Base-by-base conservation (phyloP, 2,797 vertebrate genomes). In the Lemur catta region DNA sequence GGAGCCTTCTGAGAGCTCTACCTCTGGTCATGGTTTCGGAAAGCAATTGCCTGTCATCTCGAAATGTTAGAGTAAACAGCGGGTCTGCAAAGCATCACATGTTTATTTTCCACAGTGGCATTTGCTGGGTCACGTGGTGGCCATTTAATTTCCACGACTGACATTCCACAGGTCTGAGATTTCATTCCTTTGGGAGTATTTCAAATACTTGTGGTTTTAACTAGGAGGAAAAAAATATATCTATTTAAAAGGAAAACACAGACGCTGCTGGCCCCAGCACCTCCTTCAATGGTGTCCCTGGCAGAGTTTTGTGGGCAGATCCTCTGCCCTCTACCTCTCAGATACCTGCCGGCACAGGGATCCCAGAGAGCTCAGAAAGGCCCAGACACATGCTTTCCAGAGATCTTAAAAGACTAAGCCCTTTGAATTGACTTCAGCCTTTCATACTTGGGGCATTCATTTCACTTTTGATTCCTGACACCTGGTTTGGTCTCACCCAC, bases 101-200 rank as follows among this genome's bases (percentile, higher is more conserved):
- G 90, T 93, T 97, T 97, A 59, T 94, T 90, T 97, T 97, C 97
- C 97, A 67, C 95, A 97, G 74, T 43, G 95, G 86, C 89, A 94
- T 65, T 52, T 75, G 2, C 65, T 91, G n/a, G 84, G 91, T 98
- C 96, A 96, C 80, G 92, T 95, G 94, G 50, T 84, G 13, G 52
- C 96, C 89, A 94, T 94, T 97, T 97, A 84, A 87, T 97, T 98
- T 98, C 95, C 95, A 97, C 0, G 14, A 35, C 88, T 96, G 93
- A 97, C 30, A 96, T 98, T 97, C 90, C 93, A 89, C 84, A 97
- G 95, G 71, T 98, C 97, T 97, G 95, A 96, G 91, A 94, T 87
- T 91, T 91, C 59, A 38, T 95, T 98, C 80, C 92, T 96, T 90
- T 33, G 50, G 96, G 76, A 97, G 82, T 33, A 52, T 96, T 98